These are phyloP conservation scores for Drosophila mojavensis DNA, from an alignment of 1,140 invertebrate species.

Conservation along the genomic window DNA sequence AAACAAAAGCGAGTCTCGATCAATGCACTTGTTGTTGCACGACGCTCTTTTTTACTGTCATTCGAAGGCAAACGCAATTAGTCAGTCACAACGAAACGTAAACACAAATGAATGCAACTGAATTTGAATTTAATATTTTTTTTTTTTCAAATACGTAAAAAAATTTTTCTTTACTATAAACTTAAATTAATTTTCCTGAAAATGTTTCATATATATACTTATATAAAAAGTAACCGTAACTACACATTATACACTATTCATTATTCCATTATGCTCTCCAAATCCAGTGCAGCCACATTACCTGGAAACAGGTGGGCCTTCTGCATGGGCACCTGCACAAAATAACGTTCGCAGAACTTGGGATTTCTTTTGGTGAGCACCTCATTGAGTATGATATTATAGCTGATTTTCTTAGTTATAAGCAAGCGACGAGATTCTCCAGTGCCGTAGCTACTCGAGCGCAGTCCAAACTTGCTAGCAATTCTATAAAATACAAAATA, in stretches of 20 bases:
- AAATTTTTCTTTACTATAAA: conserved; percentile 3
- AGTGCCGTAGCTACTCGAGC: conserved; percentile 86
- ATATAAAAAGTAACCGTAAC: conserved; percentile 5
- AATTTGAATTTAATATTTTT: neutral
- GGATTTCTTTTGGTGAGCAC: conserved; percentile 61
- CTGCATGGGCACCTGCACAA: conserved; percentile 73
- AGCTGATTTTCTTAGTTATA: conserved; percentile 75
- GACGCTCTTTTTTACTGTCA: conserved; percentile 36
- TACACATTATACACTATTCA: too few relatives aligned
- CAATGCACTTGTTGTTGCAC: conserved; percentile 33
- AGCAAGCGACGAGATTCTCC: conserved; percentile 84
- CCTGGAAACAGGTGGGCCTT: conserved; percentile 74
- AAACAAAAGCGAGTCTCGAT: conserved; percentile 30
- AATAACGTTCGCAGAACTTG: conserved; percentile 76
- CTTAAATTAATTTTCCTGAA: conserved; percentile 14
- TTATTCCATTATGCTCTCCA: conserved; percentile 54
- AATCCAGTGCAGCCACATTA: conserved; percentile 62
- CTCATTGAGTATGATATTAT: conserved; percentile 60
- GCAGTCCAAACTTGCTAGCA: conserved; percentile 84
- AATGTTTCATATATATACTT: conserved; percentile 45
- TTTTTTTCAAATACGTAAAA: neutral
- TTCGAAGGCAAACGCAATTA: conserved; percentile 28
- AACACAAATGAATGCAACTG: neutral
- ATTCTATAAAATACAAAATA: conserved; percentile 46
- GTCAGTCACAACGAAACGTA: conserved; percentile 12